phyloP scores from a whole-genome alignment of 53 echinoderm and acorn worm species.

The Holothuria scabra region DNA sequence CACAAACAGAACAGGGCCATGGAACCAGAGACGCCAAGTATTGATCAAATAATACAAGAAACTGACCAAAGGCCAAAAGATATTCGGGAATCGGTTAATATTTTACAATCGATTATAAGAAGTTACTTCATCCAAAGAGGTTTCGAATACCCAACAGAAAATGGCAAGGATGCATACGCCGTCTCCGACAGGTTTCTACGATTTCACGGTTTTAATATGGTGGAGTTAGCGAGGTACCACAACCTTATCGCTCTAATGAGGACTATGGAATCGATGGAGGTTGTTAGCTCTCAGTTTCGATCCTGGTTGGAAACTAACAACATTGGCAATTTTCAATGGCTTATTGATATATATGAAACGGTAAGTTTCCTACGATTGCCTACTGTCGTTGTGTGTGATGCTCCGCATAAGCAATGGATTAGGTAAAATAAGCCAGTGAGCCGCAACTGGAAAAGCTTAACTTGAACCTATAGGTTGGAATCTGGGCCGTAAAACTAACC shows the following conservation, averaged over 20 bases:
- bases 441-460: too few species aligned
- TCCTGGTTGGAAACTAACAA: neutral
- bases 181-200: conserved; percentile 14
- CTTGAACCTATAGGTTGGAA: too few species aligned
- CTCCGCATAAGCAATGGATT: too few species aligned
- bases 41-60: too few species aligned
- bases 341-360: too few species aligned
- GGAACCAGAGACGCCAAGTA: too few species aligned
- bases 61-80: neutral
- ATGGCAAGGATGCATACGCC: neutral
- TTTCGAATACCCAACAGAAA: neutral
- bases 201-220: conserved; percentile 25
- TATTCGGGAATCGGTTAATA: conserved; percentile 14
- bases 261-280: conserved; percentile 9
- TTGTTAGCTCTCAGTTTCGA: neutral
- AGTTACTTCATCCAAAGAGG: conserved; percentile 8
- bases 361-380: too few species aligned
- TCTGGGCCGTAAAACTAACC: too few species aligned
- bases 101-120: neutral
- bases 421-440: too few species aligned
- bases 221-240: conserved; percentile 30
- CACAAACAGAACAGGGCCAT: too few species aligned
- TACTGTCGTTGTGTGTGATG: too few species aligned
- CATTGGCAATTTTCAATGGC: too few species aligned
- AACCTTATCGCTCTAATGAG: neutral